phyloP scores from a whole-genome alignment of 2,797 vertebrate genomes.

The Caiman crocodilus region DNA sequence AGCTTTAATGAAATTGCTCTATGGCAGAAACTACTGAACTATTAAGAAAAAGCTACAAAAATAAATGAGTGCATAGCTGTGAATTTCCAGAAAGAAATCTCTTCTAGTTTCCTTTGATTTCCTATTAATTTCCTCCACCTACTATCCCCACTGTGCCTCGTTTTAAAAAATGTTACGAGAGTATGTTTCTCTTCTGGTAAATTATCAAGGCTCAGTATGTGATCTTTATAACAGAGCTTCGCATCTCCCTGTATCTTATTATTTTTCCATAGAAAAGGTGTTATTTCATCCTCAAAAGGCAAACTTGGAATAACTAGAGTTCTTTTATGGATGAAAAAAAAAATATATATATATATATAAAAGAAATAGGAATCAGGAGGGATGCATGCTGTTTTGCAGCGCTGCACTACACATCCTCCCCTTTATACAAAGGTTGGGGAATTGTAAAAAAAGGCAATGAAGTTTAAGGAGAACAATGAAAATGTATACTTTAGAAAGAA shows the following conservation, averaged over 20 bases:
- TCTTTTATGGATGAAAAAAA: constrained; percentile 77
- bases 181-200: constrained; percentile 76
- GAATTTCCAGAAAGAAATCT: constrained; percentile 61
- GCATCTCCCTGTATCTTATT: constrained; percentile 80
- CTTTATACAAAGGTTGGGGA: constrained; percentile 55
- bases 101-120: constrained; percentile 78
- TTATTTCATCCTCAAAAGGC: constrained; percentile 74
- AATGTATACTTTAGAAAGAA: constrained; percentile 67
- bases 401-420: constrained; percentile 51
- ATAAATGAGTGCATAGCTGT: constrained; percentile 75
- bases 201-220: constrained; percentile 74
- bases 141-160: constrained; percentile 65
- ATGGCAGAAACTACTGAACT: constrained; percentile 73
- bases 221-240: constrained; percentile 72
- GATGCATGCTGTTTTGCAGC: constrained; percentile 70
- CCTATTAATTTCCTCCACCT: constrained; percentile 78
- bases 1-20: constrained; percentile 78
- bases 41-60: constrained; percentile 78
- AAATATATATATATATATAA: constrained; percentile 50
- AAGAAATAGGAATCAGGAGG: constrained; percentile 72
- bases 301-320: constrained; percentile 64
- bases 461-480: constrained; percentile 70
- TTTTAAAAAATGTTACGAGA: constrained; percentile 75
- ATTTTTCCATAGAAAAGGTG: constrained; percentile 74
- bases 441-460: constrained; percentile 69